Percentiles rank a stretch among this genome's conserved stretches.
These are phyloP conservation scores for Lethrus apterus DNA, from an alignment of 1,140 invertebrate species.

Conservation along the genomic window DNA sequence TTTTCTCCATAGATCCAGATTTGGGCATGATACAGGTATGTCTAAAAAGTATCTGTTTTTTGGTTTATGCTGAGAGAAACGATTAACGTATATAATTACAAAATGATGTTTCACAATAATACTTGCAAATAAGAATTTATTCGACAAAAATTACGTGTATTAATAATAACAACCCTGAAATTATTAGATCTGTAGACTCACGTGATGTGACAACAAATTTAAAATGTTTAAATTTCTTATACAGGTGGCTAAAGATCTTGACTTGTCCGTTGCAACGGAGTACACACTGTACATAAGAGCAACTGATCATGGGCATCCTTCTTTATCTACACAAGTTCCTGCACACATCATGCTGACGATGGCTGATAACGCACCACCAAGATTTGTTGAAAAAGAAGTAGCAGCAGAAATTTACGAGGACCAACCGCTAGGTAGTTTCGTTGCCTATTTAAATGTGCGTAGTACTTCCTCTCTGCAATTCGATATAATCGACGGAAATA, in stretches of 20 bases:
- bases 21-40: slow-evolving; percentile 66
- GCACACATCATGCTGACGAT: slow-evolving; percentile 82
- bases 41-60: too few species aligned
- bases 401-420: slow-evolving; percentile 81
- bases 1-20: slow-evolving; percentile 69
- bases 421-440: slow-evolving; percentile 65
- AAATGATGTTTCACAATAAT: too few species aligned
- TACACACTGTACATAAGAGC: slow-evolving; percentile 80
- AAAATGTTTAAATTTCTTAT: too few species aligned
- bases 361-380: slow-evolving; percentile 81
- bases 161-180: too few species aligned
- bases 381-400: slow-evolving; percentile 49
- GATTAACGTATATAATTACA: too few species aligned
- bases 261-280: slow-evolving; percentile 61
- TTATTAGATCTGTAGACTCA: too few species aligned
- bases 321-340: slow-evolving; percentile 66
- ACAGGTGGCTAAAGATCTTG: slow-evolving; percentile 67
- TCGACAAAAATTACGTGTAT: too few species aligned
- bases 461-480: slow-evolving; percentile 75
- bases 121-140: too few species aligned
- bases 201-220: too few species aligned
- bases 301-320: slow-evolving; percentile 68
- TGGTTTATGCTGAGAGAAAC: too few species aligned
- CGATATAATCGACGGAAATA: slow-evolving; percentile 72
- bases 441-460: slow-evolving; percentile 68